Evolutionary conservation across 2,113 vertebrate genomes (phyloP).

Genomic region (Butorides virescens): DNA sequence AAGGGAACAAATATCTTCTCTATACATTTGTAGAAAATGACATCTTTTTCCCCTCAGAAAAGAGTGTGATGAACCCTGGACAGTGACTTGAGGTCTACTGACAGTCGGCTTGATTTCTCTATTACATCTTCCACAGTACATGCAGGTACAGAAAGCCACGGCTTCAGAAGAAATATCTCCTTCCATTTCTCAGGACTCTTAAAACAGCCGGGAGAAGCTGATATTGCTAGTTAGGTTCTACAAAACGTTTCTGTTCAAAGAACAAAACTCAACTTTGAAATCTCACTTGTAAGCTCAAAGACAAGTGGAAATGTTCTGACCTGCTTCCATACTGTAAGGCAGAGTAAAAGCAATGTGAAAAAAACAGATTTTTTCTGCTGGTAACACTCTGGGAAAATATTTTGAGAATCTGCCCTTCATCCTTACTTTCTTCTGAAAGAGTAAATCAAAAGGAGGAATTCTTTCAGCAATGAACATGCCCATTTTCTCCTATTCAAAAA

Average conservation of each 20-base stretch:
- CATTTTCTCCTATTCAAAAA: constrained; percentile 13
- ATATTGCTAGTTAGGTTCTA: background rate
- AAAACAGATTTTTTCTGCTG: background rate
- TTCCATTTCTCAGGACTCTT: background rate
- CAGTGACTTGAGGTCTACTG: background rate
- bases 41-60: background rate
- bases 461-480: background rate
- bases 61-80: background rate
- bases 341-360: background rate
- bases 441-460: background rate
- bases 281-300: background rate
- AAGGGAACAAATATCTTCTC: background rate
- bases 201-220: background rate
- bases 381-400: background rate
- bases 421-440: background rate
- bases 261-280: background rate
- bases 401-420: background rate
- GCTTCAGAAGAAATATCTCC: background rate
- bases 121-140: background rate
- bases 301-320: background rate
- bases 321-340: background rate
- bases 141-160: background rate
- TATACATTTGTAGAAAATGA: background rate
- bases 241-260: background rate
- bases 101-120: background rate